Percentiles rank a stretch among this genome's conserved stretches.
Conservation (phyloP, 1,140 invertebrate species). For the Orius insidiosus region DNA sequence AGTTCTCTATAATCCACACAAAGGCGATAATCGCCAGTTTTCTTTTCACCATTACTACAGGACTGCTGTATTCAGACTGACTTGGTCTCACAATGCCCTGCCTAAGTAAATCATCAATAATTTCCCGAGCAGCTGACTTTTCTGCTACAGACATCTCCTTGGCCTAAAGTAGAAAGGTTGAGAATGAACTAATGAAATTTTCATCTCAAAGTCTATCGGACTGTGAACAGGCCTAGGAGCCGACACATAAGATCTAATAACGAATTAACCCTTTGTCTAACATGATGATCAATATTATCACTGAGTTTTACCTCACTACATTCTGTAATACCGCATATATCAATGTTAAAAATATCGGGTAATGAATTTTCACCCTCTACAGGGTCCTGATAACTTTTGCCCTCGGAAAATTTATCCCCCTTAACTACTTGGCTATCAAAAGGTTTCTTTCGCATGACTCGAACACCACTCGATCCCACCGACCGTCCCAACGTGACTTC, state of each 20-base stretch:
- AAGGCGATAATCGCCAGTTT: conserved; percentile 16
- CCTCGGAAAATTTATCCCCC: too few species aligned
- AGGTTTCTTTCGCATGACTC: too few species aligned
- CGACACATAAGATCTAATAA: background rate
- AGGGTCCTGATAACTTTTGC: too few species aligned
- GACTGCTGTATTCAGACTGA: conserved; percentile 4
- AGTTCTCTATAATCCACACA: conserved; percentile 23
- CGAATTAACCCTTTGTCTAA: too few species aligned
- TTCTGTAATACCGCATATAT: too few species aligned
- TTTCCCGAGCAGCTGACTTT: background rate
- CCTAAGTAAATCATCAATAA: background rate
- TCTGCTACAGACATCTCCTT: background rate
- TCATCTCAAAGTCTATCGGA: conserved; percentile 2
- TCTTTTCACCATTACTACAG: conserved; percentile 16
- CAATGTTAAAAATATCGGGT: too few species aligned
- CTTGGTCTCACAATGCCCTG: conserved; percentile 4
- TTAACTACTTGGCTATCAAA: too few species aligned
- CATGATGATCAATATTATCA: background rate
- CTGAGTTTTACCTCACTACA: background rate
- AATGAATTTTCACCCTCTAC: too few species aligned
- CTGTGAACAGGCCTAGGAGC: background rate
- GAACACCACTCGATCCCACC: too few species aligned
- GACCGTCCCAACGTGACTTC: too few species aligned
- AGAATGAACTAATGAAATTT: background rate
- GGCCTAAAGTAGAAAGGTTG: conserved; percentile 1